Conservation (phyloP, 2,888 invertebrate genomes). For the Pimpla rufipes region DNA sequence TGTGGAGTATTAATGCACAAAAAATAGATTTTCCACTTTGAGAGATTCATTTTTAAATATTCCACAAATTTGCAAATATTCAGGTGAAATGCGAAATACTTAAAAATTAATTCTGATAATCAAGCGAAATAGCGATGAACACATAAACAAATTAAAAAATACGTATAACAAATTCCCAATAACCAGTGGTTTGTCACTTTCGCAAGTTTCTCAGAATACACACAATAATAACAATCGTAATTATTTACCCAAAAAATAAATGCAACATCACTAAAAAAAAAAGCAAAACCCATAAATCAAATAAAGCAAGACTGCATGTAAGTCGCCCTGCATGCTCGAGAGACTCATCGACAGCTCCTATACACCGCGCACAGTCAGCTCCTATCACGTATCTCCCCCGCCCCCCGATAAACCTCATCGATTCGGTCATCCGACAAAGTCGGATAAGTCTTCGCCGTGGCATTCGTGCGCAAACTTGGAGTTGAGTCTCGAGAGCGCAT, state of each 20-base stretch:
- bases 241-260: not conserved
- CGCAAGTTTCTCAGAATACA: too few species aligned
- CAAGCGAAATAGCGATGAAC: too few species aligned
- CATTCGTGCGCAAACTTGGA: constrained; percentile 65
- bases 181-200: too few species aligned
- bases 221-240: too few species aligned
- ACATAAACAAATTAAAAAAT: too few species aligned
- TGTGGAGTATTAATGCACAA: too few species aligned
- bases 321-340: not conserved
- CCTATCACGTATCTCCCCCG: constrained; percentile 50
- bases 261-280: not conserved
- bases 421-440: constrained; percentile 60
- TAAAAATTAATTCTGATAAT: too few species aligned
- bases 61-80: too few species aligned
- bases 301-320: not conserved
- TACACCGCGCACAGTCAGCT: not conserved
- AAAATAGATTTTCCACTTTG: not conserved
- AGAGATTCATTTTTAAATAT: too few species aligned
- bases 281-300: not conserved
- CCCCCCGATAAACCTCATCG: constrained; percentile 54
- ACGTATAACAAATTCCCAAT: too few species aligned
- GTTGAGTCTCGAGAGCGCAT: constrained; percentile 39
- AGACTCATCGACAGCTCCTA: constrained; percentile 22
- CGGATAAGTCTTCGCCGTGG: constrained; percentile 62
- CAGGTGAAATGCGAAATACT: too few species aligned